Evolutionary conservation across 2,888 invertebrate species (phyloP), one percentile per base, ranked within the genome.

Genomic region (Lasioglossum calceatum): DNA sequence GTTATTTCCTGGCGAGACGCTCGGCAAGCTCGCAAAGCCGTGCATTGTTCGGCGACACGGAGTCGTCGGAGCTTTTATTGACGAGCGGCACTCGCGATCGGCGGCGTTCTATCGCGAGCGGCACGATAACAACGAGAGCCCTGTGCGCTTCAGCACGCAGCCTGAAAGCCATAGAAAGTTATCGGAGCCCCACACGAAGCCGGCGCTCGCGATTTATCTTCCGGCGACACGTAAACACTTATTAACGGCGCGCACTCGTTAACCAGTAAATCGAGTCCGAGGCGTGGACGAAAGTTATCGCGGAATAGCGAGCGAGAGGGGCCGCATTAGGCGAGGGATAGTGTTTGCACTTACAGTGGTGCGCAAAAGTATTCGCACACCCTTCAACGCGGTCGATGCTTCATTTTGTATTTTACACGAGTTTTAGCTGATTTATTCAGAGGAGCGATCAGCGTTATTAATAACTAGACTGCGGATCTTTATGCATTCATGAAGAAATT

Each of bases 141-240:
- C 36, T 90, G 89, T 89, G 90, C 90, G 88, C 90, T 91, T 89
- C 87, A 89, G 90, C 91, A 90, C 89, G 91, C 89, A 90, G 87
- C 81, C 84, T 86, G 79, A 82, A 81, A 81, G 58, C 79, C 87
- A 32, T 61, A 88, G 82, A 79, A 81, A 86, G 78, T 92, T 92
- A 92, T 92, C 92, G 86, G 86, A 92, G 82, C 92, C 93, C 93
- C 94, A 94, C 94, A 93, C 93, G 92, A 92, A 89, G 93, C 90
- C 87, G 86, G 72, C 92, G 92, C 76, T 80, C 90, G 85, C 92
- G 92, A 94, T 94, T 94, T 94, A 94, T 94, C 94, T 93, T 88
- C 89, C 87, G 74, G 85, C 90, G 92, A 92, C 92, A 92, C 93
- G 92, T 93, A 93, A 94, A 94, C 92, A 92, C 93, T 93, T 93